Evolutionary conservation across 2,797 vertebrate genomes (phyloP).

Genomic region (Melanotaenia trifasciata): DNA sequence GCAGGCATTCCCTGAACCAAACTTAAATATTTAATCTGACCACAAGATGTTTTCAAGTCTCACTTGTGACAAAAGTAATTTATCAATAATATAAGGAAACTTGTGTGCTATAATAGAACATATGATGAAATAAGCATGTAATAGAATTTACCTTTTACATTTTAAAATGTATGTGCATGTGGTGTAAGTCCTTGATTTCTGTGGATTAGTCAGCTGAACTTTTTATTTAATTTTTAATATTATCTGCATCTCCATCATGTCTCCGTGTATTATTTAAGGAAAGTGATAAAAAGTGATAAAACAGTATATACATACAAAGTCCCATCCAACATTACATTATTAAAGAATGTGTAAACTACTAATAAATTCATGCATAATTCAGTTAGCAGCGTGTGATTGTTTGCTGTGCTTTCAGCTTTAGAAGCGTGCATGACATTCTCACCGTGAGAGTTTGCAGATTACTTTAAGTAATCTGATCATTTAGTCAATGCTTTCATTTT

Average conservation of each 20-base stretch:
- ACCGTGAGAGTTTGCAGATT: background rate
- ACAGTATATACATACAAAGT: background rate
- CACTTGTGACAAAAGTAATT: background rate
- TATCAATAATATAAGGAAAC: background rate
- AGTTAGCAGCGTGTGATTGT: slow-evolving; percentile 7
- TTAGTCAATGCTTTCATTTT: background rate
- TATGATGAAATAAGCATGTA: background rate
- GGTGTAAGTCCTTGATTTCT: background rate
- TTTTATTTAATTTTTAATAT: background rate
- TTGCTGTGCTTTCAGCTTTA: background rate
- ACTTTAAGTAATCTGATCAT: slow-evolving; percentile 4
- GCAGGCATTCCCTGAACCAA: too few species aligned
- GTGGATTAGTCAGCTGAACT: background rate
- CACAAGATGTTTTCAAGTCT: background rate
- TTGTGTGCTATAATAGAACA: background rate
- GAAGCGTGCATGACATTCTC: background rate
- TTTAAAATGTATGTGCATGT: background rate
- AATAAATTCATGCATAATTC: slow-evolving; percentile 4
- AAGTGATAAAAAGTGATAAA: slow-evolving; percentile 12
- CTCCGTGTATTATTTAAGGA: background rate
- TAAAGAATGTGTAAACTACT: slow-evolving; percentile 1
- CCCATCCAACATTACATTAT: background rate
- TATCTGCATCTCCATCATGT: background rate
- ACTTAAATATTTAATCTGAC: background rate
- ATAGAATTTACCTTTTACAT: background rate